These are phyloP conservation scores for Bombycilla garrulus DNA, from an alignment of 2,113 vertebrate species.

Conservation along the genomic window DNA sequence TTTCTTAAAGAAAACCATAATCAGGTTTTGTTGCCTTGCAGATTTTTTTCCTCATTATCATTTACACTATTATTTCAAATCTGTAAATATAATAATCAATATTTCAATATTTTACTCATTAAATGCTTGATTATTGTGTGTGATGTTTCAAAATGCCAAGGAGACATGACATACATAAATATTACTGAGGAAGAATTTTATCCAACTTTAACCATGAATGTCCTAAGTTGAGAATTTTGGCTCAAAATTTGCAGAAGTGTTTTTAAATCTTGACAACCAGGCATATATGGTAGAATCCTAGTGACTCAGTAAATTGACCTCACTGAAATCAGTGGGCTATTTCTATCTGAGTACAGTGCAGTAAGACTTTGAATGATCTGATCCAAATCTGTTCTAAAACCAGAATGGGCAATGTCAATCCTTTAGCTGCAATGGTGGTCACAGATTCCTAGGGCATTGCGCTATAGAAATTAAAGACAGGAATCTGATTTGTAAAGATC, in stretches of 20 bases:
- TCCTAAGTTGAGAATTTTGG: neutral
- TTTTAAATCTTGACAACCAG: neutral
- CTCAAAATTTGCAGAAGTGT: neutral
- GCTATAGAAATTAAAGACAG: neutral
- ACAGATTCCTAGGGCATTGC: neutral
- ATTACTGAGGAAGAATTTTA: neutral
- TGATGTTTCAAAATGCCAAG: neutral
- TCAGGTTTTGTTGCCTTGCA: neutral
- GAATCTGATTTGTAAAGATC: neutral
- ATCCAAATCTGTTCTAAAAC: neutral
- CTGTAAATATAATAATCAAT: neutral
- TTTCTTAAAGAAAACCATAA: neutral
- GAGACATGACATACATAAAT: neutral
- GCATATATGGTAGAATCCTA: neutral
- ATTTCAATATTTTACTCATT: neutral
- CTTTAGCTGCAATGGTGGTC: neutral
- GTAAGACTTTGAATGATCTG: neutral
- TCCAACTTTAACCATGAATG: neutral
- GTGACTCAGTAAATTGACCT: neutral
- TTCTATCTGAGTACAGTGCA: neutral
- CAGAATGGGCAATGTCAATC: neutral
- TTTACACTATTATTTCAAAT: neutral
- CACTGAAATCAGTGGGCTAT: neutral
- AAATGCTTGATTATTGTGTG: neutral
- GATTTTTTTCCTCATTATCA: neutral